phyloP scores from a whole-genome alignment of 2,113 vertebrate genomes.

The Corydoras sp. region DNA sequence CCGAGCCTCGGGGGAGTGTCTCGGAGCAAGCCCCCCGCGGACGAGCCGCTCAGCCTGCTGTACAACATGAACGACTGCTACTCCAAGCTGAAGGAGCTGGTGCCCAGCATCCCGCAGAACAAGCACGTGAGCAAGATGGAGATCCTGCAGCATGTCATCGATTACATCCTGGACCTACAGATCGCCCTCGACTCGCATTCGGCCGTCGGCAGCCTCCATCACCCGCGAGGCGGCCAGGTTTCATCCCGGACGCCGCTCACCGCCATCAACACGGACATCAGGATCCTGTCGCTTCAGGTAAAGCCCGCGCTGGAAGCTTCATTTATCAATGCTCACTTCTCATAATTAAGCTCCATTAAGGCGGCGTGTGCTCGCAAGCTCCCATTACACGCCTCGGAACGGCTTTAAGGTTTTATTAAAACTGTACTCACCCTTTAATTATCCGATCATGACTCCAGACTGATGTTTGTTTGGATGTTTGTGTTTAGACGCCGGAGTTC shows the following conservation, averaged over 20 bases:
- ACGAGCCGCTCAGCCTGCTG: slow-evolving; percentile 91
- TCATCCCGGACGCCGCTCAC: slow-evolving; percentile 85
- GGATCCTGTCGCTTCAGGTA: slow-evolving; percentile 96
- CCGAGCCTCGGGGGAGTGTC: slow-evolving; percentile 84
- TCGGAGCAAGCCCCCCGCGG: slow-evolving; percentile 92
- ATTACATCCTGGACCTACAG: slow-evolving; percentile 99
- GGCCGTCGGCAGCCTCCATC: slow-evolving; percentile 81
- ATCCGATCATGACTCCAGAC: too few species aligned
- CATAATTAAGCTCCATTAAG: too few species aligned
- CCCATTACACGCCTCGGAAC: too few species aligned
- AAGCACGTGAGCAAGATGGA: slow-evolving; percentile 99
- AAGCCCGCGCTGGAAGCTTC: slow-evolving; percentile 12
- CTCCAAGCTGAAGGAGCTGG: slow-evolving; percentile 96
- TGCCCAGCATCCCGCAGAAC: slow-evolving; percentile 98
- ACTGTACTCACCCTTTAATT: too few species aligned
- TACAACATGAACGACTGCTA: slow-evolving; percentile 99
- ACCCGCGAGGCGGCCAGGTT: slow-evolving; percentile 67
- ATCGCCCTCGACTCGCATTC: slow-evolving; percentile 93
- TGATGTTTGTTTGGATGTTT: slow-evolving; percentile 3
- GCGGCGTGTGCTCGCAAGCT: too few species aligned
- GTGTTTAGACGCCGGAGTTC: slow-evolving; percentile 84
- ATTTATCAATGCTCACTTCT: too few species aligned
- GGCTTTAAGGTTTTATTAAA: too few species aligned
- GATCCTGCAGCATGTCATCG: slow-evolving; percentile 99
- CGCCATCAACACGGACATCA: slow-evolving; percentile 96